Conservation (phyloP, 2,113 vertebrate genomes). For the Odobenus rosmarus region DNA sequence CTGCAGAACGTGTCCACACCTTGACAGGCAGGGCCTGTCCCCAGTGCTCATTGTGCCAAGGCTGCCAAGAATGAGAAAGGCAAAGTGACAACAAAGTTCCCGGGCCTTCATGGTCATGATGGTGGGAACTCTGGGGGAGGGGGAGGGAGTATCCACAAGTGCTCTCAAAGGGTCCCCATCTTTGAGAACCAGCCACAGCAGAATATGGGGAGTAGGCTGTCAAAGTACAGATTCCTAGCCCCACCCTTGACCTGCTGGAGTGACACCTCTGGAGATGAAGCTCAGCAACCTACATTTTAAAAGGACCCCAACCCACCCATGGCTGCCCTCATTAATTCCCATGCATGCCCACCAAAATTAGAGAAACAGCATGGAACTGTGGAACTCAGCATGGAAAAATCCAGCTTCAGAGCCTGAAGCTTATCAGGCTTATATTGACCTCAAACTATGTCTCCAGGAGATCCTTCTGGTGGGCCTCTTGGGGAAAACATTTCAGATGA, state of each 20-base stretch:
- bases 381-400: not conserved
- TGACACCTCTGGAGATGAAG: not conserved
- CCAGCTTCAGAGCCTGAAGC: not conserved
- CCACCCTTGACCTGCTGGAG: not conserved
- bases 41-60: not conserved
- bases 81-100: not conserved
- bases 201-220: not conserved
- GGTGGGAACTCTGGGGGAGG: fast-evolving
- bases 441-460: not conserved
- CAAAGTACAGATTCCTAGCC: not conserved
- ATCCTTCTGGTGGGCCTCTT: not conserved
- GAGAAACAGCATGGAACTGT: not conserved
- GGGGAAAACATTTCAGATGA: not conserved
- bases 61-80: not conserved
- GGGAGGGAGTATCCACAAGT: too few species aligned
- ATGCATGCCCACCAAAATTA: not conserved
- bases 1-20: too few species aligned
- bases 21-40: not conserved
- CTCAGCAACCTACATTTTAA: not conserved
- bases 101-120: not conserved
- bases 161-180: not conserved
- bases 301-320: too few species aligned
- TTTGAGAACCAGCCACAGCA: not conserved
- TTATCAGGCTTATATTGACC: not conserved
- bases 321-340: not conserved